Conservation (phyloP, 2,888 invertebrate genomes). For the Volucella bombylans region DNA sequence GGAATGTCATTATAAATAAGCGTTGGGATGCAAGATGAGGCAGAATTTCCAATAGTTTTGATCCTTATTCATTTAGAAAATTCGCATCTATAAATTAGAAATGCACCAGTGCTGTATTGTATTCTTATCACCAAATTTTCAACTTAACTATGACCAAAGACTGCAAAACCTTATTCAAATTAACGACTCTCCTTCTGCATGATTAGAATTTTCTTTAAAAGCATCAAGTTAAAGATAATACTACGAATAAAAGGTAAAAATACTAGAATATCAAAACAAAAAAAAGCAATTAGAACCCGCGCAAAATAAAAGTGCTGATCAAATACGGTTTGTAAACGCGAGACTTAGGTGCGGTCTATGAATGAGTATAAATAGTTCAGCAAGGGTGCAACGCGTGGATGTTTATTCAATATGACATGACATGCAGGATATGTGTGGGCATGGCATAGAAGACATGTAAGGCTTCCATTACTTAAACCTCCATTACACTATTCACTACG, state of each 20-base stretch:
- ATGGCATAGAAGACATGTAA: conserved; percentile 15
- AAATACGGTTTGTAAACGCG: conserved; percentile 43
- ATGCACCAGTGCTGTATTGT: too few species aligned
- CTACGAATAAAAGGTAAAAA: conserved; percentile 1
- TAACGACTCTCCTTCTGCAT: too few species aligned
- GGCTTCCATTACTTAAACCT: neutral
- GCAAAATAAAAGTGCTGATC: conserved; percentile 11
- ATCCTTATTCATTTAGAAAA: too few species aligned
- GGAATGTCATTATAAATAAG: too few species aligned
- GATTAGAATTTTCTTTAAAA: neutral
- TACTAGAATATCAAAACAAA: neutral
- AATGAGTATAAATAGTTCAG: conserved; percentile 40
- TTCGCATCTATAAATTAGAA: too few species aligned
- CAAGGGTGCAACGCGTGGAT: conserved; percentile 50
- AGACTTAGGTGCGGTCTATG: conserved; percentile 53
- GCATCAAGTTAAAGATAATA: neutral
- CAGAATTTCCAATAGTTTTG: too few species aligned
- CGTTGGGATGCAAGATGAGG: too few species aligned
- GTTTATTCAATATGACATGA: conserved; percentile 45
- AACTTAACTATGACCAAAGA: too few species aligned
- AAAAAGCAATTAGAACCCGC: conserved; percentile 11
- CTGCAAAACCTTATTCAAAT: too few species aligned
- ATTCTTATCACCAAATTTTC: too few species aligned
- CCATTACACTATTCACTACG: neutral
- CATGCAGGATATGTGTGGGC: conserved; percentile 32